These are phyloP conservation scores for Crematogaster levior DNA, from an alignment of 2,888 invertebrate genomes.

Conservation along the genomic window DNA sequence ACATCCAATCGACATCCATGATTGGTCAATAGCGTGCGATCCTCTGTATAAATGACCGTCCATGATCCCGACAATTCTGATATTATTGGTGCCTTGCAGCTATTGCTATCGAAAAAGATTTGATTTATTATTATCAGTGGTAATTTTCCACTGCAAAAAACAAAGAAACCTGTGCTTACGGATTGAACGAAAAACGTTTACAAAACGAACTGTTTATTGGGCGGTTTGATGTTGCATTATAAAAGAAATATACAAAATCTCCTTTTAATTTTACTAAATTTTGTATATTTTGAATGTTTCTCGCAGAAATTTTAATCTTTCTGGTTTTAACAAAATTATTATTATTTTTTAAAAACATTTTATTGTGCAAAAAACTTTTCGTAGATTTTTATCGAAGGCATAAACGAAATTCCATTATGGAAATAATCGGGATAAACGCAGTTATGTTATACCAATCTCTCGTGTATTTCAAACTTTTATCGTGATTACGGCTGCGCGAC, in stretches of 20 bases:
- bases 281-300: background rate
- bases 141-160: conserved; percentile 12
- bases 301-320: background rate
- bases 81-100: conserved; percentile 34
- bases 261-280: background rate
- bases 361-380: background rate
- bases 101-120: conserved; percentile 47
- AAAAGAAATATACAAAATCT: background rate
- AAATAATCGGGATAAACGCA: conserved; percentile 9
- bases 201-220: background rate
- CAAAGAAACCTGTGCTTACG: background rate
- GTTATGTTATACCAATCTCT: conserved; percentile 6
- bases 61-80: conserved; percentile 63
- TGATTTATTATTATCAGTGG: conserved; percentile 44
- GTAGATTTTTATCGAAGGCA: background rate
- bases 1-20: conserved; percentile 75
- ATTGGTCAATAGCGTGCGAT: conserved; percentile 65
- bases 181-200: conserved; percentile 11
- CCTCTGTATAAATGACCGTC: conserved; percentile 57
- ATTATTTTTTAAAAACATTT: background rate
- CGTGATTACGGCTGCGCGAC: conserved; percentile 10
- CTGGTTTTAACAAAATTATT: background rate
- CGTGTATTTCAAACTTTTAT: conserved; percentile 24
- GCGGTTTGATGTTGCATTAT: background rate
- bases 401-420: background rate